Evolutionary conservation across 1,140 invertebrate species (phyloP).

Genomic region (Druon quercuslanigerum): DNA sequence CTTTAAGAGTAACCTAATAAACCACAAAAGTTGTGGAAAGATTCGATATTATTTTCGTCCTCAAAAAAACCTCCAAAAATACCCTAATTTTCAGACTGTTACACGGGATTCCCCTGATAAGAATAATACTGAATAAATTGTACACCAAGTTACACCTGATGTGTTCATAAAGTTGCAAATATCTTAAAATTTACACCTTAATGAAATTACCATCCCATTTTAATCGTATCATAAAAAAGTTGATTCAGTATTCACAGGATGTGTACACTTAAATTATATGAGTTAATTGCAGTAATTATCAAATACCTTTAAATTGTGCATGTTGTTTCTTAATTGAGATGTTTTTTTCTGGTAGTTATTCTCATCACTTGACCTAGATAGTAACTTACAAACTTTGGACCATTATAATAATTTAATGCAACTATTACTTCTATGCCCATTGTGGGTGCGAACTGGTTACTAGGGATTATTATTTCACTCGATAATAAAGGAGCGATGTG

Average conservation of each 20-base stretch:
- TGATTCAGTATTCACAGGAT: slow-evolving; percentile 3
- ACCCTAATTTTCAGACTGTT: no score
- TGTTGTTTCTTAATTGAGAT: slow-evolving; percentile 5
- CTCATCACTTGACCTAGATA: not conserved
- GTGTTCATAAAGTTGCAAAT: not conserved
- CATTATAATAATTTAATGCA: slow-evolving; percentile 26
- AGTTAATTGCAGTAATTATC: slow-evolving; percentile 15
- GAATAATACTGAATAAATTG: no score
- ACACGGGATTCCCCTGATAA: no score
- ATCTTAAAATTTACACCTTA: not conserved
- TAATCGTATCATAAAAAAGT: not conserved
- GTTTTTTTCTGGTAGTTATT: not conserved
- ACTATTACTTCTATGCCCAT: slow-evolving; percentile 17
- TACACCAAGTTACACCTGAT: not conserved
- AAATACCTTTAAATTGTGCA: not conserved
- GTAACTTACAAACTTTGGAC: not conserved
- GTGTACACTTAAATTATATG: slow-evolving; percentile 4
- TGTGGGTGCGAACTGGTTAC: slow-evolving; percentile 14
- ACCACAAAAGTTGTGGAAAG: no score
- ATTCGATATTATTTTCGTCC: no score
- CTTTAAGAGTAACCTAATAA: no score
- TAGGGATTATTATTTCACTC: slow-evolving; percentile 11
- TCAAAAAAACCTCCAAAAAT: no score
- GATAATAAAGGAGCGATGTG: slow-evolving; percentile 17
- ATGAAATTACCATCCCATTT: not conserved